phyloP scores from a whole-genome alignment of 2,888 invertebrate species.

The Noctua fimbriata region DNA sequence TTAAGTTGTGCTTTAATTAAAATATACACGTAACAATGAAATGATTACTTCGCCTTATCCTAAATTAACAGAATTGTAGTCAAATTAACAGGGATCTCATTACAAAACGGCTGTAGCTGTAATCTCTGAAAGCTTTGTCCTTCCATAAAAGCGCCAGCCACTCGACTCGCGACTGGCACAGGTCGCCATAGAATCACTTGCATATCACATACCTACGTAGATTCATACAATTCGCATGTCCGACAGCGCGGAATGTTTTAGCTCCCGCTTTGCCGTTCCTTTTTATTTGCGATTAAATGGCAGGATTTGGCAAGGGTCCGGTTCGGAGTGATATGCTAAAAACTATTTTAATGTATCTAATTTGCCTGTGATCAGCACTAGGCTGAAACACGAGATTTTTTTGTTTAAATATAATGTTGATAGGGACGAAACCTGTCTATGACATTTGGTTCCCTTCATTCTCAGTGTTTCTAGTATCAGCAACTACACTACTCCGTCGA shows the following conservation, averaged over 20 bases:
- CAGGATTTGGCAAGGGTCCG: background rate
- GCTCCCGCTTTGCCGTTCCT: background rate
- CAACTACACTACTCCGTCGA: background rate
- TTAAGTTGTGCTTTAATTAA: background rate
- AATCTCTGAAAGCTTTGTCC: background rate
- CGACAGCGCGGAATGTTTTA: slow-evolving; percentile 17
- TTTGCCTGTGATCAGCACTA: background rate
- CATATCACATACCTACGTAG: slow-evolving; percentile 10
- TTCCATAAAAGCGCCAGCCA: slow-evolving; percentile 4
- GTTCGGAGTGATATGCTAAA: background rate
- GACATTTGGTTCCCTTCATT: background rate
- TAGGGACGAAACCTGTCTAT: background rate
- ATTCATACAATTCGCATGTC: slow-evolving; percentile 14
- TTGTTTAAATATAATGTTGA: background rate
- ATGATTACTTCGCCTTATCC: background rate
- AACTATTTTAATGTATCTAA: background rate
- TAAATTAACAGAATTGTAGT: background rate
- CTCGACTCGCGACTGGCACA: background rate
- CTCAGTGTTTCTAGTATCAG: background rate
- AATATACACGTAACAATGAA: background rate
- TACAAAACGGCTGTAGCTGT: background rate
- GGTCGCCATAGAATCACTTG: slow-evolving; percentile 7
- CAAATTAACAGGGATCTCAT: background rate
- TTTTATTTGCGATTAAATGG: slow-evolving; percentile 28
- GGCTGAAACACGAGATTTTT: background rate